phyloP scores from a whole-genome alignment of 1,140 invertebrate genomes.

The Caenorhabditis latens region DNA sequence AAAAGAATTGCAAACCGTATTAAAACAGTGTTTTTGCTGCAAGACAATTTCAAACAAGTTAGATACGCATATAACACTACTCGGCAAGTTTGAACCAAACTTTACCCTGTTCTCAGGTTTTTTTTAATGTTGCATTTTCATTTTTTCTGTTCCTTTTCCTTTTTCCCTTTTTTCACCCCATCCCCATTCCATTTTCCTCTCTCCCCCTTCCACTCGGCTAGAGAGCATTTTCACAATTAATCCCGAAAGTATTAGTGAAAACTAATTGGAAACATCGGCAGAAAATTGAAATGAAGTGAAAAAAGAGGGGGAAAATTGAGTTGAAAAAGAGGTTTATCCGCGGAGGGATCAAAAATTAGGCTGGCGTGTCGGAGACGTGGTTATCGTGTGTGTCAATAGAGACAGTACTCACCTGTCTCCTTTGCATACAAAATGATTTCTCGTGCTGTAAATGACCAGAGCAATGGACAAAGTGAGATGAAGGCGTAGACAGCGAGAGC shows the following conservation, averaged over 20 bases:
- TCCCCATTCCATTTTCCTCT: background rate
- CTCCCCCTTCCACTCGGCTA: background rate
- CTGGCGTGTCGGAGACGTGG: too few relatives aligned
- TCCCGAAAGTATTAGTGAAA: conserved; percentile 24
- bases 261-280: conserved; percentile 17
- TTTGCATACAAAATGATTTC: conserved; percentile 77
- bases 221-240: conserved; percentile 9
- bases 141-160: background rate
- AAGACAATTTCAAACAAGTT: too few relatives aligned
- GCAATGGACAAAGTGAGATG: conserved; percentile 73
- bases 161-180: background rate
- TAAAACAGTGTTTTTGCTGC: too few relatives aligned
- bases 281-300: background rate
- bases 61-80: too few relatives aligned
- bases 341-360: background rate
- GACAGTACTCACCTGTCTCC: conserved; percentile 69
- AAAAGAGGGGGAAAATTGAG: background rate
- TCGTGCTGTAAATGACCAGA: conserved; percentile 75
- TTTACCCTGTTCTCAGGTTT: too few relatives aligned
- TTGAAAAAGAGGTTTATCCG: background rate
- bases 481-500: conserved; percentile 74
- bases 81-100: too few relatives aligned
- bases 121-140: too few relatives aligned
- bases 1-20: too few relatives aligned
- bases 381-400: background rate